Evolutionary conservation across 2,113 vertebrate species (phyloP).

Genomic region (Murina feae): DNA sequence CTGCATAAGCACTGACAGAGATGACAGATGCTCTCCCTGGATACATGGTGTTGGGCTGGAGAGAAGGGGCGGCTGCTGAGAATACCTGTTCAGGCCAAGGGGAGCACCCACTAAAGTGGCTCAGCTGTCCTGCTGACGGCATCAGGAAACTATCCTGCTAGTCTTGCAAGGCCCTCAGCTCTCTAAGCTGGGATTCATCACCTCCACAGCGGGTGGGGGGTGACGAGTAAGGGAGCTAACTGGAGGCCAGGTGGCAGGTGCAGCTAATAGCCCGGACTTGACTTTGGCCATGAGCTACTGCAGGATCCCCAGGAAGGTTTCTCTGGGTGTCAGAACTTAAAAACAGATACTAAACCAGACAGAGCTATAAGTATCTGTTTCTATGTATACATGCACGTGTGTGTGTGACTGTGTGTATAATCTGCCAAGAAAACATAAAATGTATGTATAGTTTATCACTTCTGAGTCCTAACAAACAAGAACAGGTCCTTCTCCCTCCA

Average conservation of each 20-base stretch:
- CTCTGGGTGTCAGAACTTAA: neutral
- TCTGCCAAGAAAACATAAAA: neutral
- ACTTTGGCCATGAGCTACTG: neutral
- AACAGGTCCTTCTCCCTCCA: neutral
- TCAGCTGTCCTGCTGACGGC: neutral
- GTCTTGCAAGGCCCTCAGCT: neutral
- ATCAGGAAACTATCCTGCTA: neutral
- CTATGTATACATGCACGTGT: neutral
- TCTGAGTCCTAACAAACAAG: neutral
- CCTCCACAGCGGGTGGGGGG: fast-evolving
- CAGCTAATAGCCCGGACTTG: neutral
- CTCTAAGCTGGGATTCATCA: neutral
- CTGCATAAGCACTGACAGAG: neutral
- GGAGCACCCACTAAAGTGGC: neutral
- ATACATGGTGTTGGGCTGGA: too few relatives aligned
- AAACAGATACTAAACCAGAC: neutral
- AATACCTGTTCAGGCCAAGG: neutral
- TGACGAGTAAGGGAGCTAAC: neutral
- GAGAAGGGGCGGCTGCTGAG: neutral
- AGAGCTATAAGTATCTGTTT: neutral
- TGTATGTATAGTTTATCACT: neutral
- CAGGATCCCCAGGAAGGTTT: neutral
- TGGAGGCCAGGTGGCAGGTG: neutral
- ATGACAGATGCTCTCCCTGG: neutral
- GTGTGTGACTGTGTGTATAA: neutral